Evolutionary conservation across 2,113 vertebrate genomes (phyloP).

Genomic region (human (Homo sapiens)): DNA sequence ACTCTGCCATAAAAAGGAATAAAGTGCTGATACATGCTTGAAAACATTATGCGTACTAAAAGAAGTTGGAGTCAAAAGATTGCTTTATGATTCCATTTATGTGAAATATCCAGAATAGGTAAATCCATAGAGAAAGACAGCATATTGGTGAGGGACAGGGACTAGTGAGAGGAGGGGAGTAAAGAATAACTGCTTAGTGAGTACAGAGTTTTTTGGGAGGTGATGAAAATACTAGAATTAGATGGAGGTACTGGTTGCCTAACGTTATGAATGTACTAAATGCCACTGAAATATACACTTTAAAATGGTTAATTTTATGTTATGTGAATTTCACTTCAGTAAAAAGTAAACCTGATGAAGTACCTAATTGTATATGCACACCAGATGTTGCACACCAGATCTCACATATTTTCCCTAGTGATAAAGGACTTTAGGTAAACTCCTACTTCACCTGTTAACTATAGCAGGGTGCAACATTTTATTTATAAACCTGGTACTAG

Average conservation of each 20-base stretch:
- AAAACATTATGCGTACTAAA: neutral
- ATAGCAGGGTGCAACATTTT: neutral
- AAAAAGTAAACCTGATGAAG: neutral
- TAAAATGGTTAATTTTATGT: neutral
- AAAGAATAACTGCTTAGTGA: neutral
- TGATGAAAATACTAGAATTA: neutral
- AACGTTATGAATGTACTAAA: neutral
- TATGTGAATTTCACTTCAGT: neutral
- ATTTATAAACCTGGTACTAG: neutral
- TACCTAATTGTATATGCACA: neutral
- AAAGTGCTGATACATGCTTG: neutral
- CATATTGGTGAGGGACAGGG: neutral
- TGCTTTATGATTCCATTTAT: neutral
- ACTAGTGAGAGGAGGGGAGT: neutral
- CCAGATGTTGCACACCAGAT: neutral
- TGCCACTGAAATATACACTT: neutral
- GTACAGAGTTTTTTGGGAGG: neutral
- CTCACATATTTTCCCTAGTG: neutral
- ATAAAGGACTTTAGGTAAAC: neutral
- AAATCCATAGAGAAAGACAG: neutral
- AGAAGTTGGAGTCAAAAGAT: neutral
- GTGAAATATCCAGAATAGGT: neutral
- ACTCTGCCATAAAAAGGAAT: neutral
- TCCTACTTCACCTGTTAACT: neutral
- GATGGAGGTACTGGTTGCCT: neutral